Percentiles rank a stretch among this genome's conserved stretches.
Conservation (phyloP, 2,888 invertebrate species). For the Cabera pusaria region DNA sequence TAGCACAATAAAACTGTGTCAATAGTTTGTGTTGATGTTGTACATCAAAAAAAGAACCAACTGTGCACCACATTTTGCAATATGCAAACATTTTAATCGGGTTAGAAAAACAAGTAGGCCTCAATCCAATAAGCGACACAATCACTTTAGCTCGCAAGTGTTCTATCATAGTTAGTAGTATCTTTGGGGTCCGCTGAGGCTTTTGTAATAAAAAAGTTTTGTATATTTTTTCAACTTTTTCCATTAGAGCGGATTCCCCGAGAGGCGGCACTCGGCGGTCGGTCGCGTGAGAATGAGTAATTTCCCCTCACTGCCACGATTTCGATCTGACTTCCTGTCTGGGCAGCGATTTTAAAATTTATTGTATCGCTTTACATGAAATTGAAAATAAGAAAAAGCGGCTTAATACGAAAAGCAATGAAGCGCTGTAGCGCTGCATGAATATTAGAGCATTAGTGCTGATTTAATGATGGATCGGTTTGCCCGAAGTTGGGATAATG, state of each 20-base stretch:
- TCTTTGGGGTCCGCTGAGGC: slow-evolving; percentile 47
- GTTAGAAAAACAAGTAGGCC: too few species aligned
- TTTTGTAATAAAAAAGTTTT: slow-evolving; percentile 71
- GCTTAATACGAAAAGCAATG: slow-evolving; percentile 24
- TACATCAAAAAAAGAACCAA: too few species aligned
- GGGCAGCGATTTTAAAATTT: slow-evolving; percentile 80
- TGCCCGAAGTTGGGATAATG: too few species aligned
- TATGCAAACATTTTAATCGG: too few species aligned
- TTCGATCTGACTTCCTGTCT: slow-evolving; percentile 81
- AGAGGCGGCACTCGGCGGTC: slow-evolving; percentile 61
- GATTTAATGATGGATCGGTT: too few species aligned
- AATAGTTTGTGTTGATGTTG: too few species aligned
- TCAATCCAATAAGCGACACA: slow-evolving; percentile 27
- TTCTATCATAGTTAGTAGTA: slow-evolving; percentile 34
- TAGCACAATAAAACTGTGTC: too few species aligned
- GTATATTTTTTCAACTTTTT: slow-evolving; percentile 79
- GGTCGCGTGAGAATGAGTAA: slow-evolving; percentile 82
- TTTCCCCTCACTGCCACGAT: slow-evolving; percentile 78
- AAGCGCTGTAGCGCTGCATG: slow-evolving; percentile 19
- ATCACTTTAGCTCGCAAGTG: slow-evolving; percentile 25
- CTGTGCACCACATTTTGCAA: too few species aligned
- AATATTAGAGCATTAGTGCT: too few species aligned
- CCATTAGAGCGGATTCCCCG: slow-evolving; percentile 74
- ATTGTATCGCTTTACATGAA: slow-evolving; percentile 74
- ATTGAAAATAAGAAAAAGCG: slow-evolving; percentile 68